Evolutionary conservation across 2,888 invertebrate genomes (phyloP), one percentile per base, ranked within the genome.

Genomic region (Eueremaeus valkanovi): DNA sequence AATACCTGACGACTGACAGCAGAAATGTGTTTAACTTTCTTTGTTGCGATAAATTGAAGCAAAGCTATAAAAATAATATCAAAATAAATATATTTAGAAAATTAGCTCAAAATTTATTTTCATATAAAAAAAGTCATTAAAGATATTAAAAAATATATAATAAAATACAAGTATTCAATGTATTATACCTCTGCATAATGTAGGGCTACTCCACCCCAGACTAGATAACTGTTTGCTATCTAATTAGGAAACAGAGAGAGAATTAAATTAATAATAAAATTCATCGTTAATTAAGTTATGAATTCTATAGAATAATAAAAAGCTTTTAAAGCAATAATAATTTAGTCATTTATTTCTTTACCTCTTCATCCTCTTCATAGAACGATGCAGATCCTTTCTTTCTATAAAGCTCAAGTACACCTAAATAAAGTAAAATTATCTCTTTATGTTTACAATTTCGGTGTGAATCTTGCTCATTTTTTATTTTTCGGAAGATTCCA

Each of bases 1-100:
- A n/a, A 87, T 85, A 91, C 92, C 90, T 91, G 72, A 92, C 91
- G 45, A 92, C 91, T 73, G 89, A 88, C 72, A 92, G 84, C 0
- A 92, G 85, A 81, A 92, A 92, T 78, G 90, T 90, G 70, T 90
- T 89, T 79, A 92, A 86, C 80, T 88, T 88, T 76, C 88, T 86
- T 82, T 91, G 90, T 80, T 88, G 88, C 78, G 87, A 88, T 86
- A 90, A 89, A 79, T 86, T 88, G 78, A 88, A 84, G 81, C 88
- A 90, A 76, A 90, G 85, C 84, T 83, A 79, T 55, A 55, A 24
- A 24, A 55, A 55, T 55, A 55, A 24, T n/a, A 24, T 24, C 9
- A 55, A 24, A 13, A 24, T 24, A 55, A 55, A 27, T 55, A 55
- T 55, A 24, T 24, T 21, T 24, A 21, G 24, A 21, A 9, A 27